phyloP scores from a whole-genome alignment of 2,888 invertebrate species.

The Acrocyrtus sp. region DNA sequence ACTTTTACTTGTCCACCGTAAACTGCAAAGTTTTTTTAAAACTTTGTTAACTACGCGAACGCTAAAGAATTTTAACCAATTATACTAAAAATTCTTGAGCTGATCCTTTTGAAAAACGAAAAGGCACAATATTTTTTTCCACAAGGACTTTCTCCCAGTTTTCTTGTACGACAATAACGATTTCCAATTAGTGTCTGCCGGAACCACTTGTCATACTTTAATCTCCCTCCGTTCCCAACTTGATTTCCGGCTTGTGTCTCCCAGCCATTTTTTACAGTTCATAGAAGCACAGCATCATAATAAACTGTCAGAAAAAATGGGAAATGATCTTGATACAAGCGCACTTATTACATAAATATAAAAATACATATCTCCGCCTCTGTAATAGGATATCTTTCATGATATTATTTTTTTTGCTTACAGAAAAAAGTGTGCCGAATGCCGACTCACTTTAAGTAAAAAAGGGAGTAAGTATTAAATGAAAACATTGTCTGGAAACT shows the following conservation, averaged over 20 bases:
- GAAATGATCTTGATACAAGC: constrained; percentile 7
- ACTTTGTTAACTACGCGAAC: too few relatives aligned
- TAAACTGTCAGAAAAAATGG: constrained; percentile 26
- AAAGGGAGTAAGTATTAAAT: neutral
- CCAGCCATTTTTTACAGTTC: constrained; percentile 13
- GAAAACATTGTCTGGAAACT: too few relatives aligned
- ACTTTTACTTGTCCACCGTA: too few relatives aligned
- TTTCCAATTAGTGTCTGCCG: constrained; percentile 51
- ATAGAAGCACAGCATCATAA: constrained; percentile 10
- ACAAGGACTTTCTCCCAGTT: constrained; percentile 19
- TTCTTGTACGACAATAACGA: constrained; percentile 35
- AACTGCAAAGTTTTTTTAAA: too few relatives aligned
- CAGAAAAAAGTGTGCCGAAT: constrained; percentile 11
- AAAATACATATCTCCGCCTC: too few relatives aligned
- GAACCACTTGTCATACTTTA: constrained; percentile 53
- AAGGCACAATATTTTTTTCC: neutral
- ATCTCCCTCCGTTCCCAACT: constrained; percentile 42
- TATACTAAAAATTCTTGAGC: too few relatives aligned
- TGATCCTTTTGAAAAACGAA: too few relatives aligned
- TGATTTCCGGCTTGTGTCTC: constrained; percentile 48
- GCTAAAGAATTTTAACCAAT: too few relatives aligned
- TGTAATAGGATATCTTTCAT: too few relatives aligned
- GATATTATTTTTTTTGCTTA: too few relatives aligned
- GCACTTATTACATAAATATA: too few relatives aligned
- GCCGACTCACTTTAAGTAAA: neutral